Evolutionary conservation across 2,888 invertebrate species (phyloP), one percentile per base, ranked within the genome.

Genomic region (Morpho helenor): DNA sequence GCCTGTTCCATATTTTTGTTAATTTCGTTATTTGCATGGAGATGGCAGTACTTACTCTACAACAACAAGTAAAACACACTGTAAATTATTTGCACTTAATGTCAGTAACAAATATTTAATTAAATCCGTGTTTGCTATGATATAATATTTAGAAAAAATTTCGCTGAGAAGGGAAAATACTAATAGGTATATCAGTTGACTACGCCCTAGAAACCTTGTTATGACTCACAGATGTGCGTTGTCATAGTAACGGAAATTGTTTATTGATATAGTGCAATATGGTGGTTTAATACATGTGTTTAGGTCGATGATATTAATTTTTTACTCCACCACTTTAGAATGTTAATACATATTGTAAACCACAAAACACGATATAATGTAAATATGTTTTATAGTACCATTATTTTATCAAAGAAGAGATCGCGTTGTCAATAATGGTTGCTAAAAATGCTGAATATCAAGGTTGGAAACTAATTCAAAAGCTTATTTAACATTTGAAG

Each of bases 381-480:
- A 31, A 31, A 31, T 31, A 31, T 31, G 31, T 3, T 31, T 31
- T 5, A 31, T 31, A 31, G 31, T 5, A 31, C 31, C 8, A 8
- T 47, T 47, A 47, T 6, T 31, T 47, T 23, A 9, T 3, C 2
- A 31, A 23, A 31, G 31, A 6, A 42, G 16, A 1, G 2, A 16
- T 10, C 6, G 44, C 8, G 8, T 57, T 8, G 4, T 39, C 8
- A n/a, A 49, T 63, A 74, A 88, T 89, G 89, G 87, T 89, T 66
- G 79, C 82, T 8, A 42, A 76, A n/a, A 81, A 84, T 16, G 71
- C 5, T 31, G 31, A 31, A 31, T 3, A 89, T 50, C 66, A 89
- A 68, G 89, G 87, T 4, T 10, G 90, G 89, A 71, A 80, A 87
- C 74, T 88, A 88, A 69, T 89, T 85, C 61, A 87, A 84, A 87